phyloP scores from a whole-genome alignment of 2,113 vertebrate genomes.

The Prolemur simus region DNA sequence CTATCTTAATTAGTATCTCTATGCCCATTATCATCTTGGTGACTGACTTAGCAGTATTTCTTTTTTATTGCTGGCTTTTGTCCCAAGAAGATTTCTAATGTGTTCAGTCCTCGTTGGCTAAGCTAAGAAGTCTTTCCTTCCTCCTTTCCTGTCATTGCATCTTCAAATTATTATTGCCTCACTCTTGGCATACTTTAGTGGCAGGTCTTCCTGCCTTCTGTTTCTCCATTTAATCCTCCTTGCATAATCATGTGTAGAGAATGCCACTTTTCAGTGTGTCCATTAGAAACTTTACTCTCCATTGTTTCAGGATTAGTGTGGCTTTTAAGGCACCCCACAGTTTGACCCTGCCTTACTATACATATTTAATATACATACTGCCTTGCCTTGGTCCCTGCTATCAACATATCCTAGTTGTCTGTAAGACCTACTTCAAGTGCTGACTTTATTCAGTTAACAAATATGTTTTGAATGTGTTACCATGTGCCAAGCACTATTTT shows the following conservation, averaged over 20 bases:
- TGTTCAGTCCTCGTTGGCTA: background rate
- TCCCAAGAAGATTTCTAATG: background rate
- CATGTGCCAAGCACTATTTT: background rate
- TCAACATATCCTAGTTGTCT: background rate
- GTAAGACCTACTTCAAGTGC: slow-evolving; percentile 16
- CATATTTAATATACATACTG: background rate
- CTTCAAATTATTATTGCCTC: background rate
- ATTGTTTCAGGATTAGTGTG: background rate
- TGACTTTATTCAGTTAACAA: slow-evolving; percentile 20
- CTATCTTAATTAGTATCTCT: slow-evolving; percentile 20
- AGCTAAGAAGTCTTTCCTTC: background rate
- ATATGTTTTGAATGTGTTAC: background rate
- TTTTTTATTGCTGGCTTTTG: background rate
- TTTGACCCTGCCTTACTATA: background rate
- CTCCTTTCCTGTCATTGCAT: background rate
- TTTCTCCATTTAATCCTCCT: background rate
- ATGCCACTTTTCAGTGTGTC: background rate
- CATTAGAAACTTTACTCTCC: background rate
- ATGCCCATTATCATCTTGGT: background rate
- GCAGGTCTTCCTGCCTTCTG: background rate
- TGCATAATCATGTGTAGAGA: slow-evolving; percentile 14
- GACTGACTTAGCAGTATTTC: background rate
- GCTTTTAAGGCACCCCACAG: background rate
- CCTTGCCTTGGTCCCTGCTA: slow-evolving; percentile 5
- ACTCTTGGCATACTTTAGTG: background rate